phyloP scores from a whole-genome alignment of 2,113 vertebrate genomes.

The Nerophis lumbriciformis region DNA sequence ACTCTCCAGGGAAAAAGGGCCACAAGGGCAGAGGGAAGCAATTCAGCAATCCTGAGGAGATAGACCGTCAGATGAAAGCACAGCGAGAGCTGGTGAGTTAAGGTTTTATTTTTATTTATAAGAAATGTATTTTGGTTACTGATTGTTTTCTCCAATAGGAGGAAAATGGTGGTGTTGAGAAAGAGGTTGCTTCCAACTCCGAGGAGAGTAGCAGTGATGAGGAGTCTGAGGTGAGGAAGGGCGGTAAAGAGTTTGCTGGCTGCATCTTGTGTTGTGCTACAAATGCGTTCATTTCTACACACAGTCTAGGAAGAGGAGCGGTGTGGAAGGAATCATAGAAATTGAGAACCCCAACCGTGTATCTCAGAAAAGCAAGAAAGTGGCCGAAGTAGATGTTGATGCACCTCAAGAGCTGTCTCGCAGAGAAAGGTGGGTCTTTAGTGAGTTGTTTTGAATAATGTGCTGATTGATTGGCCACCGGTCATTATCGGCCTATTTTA shows the following conservation, averaged over 20 bases:
- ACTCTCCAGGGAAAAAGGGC: conserved; percentile 68
- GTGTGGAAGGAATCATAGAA: conserved; percentile 76
- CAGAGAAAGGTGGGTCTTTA: conserved; percentile 67
- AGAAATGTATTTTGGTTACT: background rate
- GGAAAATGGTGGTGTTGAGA: conserved; percentile 58
- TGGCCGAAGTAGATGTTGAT: conserved; percentile 62
- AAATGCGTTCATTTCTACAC: background rate
- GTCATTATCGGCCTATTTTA: too few relatives aligned
- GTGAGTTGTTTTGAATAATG: too few relatives aligned
- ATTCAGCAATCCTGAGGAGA: conserved; percentile 79
- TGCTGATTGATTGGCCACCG: too few relatives aligned
- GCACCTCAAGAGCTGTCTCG: conserved; percentile 72
- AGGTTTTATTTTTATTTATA: background rate
- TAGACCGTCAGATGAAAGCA: conserved; percentile 74
- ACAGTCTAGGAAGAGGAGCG: conserved; percentile 67
- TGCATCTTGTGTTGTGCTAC: background rate
- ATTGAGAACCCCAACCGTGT: conserved; percentile 78
- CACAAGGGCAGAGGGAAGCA: conserved; percentile 78
- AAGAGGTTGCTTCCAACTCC: conserved; percentile 54
- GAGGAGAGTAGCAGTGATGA: conserved; percentile 77
- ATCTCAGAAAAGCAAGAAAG: conserved; percentile 75
- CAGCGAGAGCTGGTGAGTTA: conserved; percentile 69
- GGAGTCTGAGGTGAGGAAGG: conserved; percentile 58
- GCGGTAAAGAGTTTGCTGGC: too few relatives aligned
- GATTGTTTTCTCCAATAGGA: conserved; percentile 45